Percentiles rank a stretch among this genome's conserved stretches.
phyloP scores from a whole-genome alignment of 2,797 vertebrate species.

The Poecilia wingei region DNA sequence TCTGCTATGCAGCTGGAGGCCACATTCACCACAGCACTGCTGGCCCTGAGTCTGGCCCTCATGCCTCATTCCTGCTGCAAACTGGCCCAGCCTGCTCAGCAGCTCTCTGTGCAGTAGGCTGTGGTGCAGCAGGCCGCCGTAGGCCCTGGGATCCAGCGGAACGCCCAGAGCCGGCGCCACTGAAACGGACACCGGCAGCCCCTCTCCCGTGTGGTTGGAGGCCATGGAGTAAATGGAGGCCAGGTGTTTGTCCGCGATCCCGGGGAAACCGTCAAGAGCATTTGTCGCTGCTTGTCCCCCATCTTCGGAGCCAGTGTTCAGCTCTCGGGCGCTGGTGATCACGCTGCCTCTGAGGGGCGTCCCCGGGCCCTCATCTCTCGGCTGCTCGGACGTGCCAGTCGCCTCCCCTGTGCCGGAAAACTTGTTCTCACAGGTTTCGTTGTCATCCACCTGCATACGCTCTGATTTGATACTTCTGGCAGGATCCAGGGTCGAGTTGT shows the following conservation, averaged over 20 bases:
- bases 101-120: constrained; percentile 96
- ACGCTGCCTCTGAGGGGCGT: constrained; percentile 94
- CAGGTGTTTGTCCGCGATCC: constrained; percentile 84
- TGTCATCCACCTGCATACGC: constrained; percentile 90
- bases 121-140: constrained; percentile 92
- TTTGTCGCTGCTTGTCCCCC: constrained; percentile 73
- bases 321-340: constrained; percentile 95
- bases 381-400: constrained; percentile 80
- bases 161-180: constrained; percentile 87
- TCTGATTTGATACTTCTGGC: constrained; percentile 85
- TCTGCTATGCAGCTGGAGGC: constrained; percentile 90
- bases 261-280: constrained; percentile 70
- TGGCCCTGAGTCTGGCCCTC: constrained; percentile 82
- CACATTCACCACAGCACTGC: constrained; percentile 92
- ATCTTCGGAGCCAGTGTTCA: constrained; percentile 87
- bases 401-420: constrained; percentile 83
- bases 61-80: constrained; percentile 90
- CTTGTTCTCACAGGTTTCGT: constrained; percentile 73
- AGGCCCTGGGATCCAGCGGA: constrained; percentile 93
- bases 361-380: constrained; percentile 89
- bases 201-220: constrained; percentile 87
- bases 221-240: constrained; percentile 85
- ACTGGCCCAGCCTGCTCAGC: constrained; percentile 93
- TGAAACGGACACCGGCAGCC: constrained; percentile 83
- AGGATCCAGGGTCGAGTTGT: constrained; percentile 48